Evolutionary conservation across 2,888 invertebrate genomes (phyloP).

Genomic region (Congeria kusceri): DNA sequence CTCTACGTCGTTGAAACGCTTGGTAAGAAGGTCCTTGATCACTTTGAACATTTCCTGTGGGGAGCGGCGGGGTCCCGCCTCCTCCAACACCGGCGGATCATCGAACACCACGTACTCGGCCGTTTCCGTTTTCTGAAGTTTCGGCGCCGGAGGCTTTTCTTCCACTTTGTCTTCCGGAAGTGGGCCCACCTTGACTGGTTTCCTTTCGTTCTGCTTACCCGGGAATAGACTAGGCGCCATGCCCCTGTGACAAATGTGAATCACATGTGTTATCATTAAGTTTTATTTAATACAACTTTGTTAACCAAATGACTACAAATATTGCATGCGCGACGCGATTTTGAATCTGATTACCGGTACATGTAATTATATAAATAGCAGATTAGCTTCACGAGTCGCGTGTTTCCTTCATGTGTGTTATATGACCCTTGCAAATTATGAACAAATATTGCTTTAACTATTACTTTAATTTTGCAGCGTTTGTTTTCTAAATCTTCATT

Average conservation of each 20-base stretch:
- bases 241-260: slow-evolving; percentile 69
- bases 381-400: too few relatives aligned
- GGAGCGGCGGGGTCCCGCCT: slow-evolving; percentile 57
- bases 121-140: slow-evolving; percentile 22
- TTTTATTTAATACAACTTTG: too few relatives aligned
- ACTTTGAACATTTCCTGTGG: slow-evolving; percentile 75
- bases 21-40: slow-evolving; percentile 79
- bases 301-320: too few relatives aligned
- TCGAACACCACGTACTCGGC: slow-evolving; percentile 53
- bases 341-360: too few relatives aligned
- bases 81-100: slow-evolving; percentile 60
- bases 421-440: too few relatives aligned
- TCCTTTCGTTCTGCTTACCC: slow-evolving; percentile 27
- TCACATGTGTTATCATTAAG: too few relatives aligned
- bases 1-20: slow-evolving; percentile 81
- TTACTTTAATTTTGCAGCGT: too few relatives aligned
- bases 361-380: too few relatives aligned
- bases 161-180: slow-evolving; percentile 56
- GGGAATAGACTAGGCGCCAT: slow-evolving; percentile 81
- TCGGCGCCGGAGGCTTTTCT: slow-evolving; percentile 34
- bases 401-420: too few relatives aligned
- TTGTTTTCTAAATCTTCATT: too few relatives aligned
- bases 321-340: too few relatives aligned
- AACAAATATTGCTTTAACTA: too few relatives aligned
- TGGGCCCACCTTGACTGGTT: slow-evolving; percentile 49